Conservation (phyloP, 1,140 invertebrate species). For the Heliconius congener region DNA sequence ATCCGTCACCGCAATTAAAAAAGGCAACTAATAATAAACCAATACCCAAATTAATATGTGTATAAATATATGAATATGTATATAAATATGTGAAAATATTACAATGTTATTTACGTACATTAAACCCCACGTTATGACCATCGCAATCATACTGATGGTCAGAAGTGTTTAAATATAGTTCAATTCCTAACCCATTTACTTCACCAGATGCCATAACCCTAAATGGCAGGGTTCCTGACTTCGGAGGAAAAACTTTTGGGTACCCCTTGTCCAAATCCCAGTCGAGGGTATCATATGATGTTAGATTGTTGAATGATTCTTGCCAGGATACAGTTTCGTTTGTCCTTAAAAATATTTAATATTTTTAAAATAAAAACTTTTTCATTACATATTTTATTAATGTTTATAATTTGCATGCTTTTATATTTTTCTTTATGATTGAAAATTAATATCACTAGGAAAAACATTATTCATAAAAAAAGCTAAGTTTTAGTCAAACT, state of each 20-base stretch:
- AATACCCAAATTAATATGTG: too few relatives aligned
- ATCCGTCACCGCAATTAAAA: too few relatives aligned
- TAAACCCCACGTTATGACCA: slow-evolving; percentile 71
- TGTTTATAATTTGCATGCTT: too few relatives aligned
- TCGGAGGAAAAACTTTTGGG: slow-evolving; percentile 62
- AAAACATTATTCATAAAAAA: too few relatives aligned
- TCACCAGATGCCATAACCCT: slow-evolving; percentile 72
- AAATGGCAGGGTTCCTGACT: slow-evolving; percentile 52
- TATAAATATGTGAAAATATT: too few relatives aligned
- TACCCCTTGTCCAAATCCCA: slow-evolving; percentile 69
- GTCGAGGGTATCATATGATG: slow-evolving; percentile 40
- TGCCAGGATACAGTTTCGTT: slow-evolving; percentile 65
- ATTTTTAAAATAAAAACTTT: too few relatives aligned
- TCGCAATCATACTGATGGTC: slow-evolving; percentile 73
- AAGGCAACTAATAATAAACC: background rate
- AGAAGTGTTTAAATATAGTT: slow-evolving; percentile 68
- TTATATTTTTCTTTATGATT: too few relatives aligned
- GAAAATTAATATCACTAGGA: too few relatives aligned
- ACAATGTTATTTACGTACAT: slow-evolving; percentile 47
- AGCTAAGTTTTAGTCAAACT: too few relatives aligned
- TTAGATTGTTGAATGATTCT: slow-evolving; percentile 46
- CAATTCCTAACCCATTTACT: slow-evolving; percentile 61
- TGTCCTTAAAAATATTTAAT: slow-evolving; percentile 44
- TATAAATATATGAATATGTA: too few relatives aligned
- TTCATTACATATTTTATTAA: too few relatives aligned